These are phyloP conservation scores for Drosophila novamexicana DNA, from an alignment of 1,140 invertebrate species.

Conservation along the genomic window DNA sequence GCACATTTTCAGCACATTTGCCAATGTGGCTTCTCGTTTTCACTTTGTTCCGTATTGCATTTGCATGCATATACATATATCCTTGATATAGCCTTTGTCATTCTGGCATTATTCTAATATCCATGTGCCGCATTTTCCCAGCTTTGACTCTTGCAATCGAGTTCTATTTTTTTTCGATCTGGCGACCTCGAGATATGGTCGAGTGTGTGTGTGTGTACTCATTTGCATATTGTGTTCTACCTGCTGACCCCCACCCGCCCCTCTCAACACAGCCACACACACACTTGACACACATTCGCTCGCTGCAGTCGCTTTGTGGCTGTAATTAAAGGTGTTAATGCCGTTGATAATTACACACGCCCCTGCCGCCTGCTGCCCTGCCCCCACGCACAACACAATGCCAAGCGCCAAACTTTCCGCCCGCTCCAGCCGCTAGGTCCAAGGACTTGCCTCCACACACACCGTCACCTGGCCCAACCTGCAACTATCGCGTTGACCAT, in stretches of 20 bases:
- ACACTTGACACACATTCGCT: conserved; percentile 64
- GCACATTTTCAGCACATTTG: neutral
- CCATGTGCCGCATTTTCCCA: conserved; percentile 34
- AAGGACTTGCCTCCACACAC: conserved; percentile 10
- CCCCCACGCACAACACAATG: neutral
- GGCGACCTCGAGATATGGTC: conserved; percentile 40
- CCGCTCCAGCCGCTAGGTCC: neutral
- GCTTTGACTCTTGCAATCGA: conserved; percentile 31
- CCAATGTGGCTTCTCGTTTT: conserved; percentile 4
- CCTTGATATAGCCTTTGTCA: conserved; percentile 56
- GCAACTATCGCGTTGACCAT: conserved; percentile 64
- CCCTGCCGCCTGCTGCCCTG: conserved; percentile 1
- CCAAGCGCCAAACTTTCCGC: conserved; percentile 33
- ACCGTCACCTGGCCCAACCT: neutral
- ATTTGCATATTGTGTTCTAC: conserved; percentile 45
- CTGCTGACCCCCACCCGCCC: neutral
- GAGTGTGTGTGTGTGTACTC: conserved; percentile 5
- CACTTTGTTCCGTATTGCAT: neutral
- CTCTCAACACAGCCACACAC: neutral
- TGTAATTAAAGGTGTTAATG: conserved; percentile 80
- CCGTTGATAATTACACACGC: conserved; percentile 72
- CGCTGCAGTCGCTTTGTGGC: conserved; percentile 50
- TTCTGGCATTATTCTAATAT: conserved; percentile 74
- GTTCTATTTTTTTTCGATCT: conserved; percentile 62
- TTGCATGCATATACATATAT: conserved; percentile 29